These are phyloP conservation scores for Ceratosolen fusciceps DNA, from an alignment of 1,140 invertebrate genomes.

Conservation along the genomic window DNA sequence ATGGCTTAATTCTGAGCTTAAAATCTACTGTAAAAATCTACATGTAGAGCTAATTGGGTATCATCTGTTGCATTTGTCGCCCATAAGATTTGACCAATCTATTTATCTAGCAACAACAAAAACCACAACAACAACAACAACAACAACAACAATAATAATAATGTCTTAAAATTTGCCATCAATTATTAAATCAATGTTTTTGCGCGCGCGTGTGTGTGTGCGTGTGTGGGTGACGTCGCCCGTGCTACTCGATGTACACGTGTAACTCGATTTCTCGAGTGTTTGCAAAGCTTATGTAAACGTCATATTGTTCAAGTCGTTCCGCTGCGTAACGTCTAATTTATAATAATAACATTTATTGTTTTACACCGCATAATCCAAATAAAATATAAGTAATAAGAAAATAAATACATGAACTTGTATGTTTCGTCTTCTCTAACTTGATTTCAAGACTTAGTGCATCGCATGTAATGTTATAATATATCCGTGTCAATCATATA, in stretches of 20 bases:
- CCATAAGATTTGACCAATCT: conserved; percentile 66
- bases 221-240: conserved; percentile 23
- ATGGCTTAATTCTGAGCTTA: conserved; percentile 32
- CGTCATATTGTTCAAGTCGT: background rate
- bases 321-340: conserved; percentile 1
- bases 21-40: conserved; percentile 31
- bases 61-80: conserved; percentile 46
- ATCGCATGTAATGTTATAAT: background rate
- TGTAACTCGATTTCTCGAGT: conserved; percentile 29
- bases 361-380: background rate
- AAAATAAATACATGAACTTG: background rate
- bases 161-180: too few relatives aligned
- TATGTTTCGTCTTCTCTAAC: background rate
- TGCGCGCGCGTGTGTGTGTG: too few relatives aligned
- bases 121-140: too few relatives aligned
- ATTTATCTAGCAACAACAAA: conserved; percentile 64
- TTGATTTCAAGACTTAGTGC: background rate
- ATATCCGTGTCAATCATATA: too few relatives aligned
- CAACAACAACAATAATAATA: too few relatives aligned
- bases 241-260: conserved; percentile 27
- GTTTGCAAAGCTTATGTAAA: background rate
- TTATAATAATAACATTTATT: conserved; percentile 31
- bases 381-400: background rate
- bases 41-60: conserved; percentile 24
- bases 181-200: conserved; percentile 2